Percentiles rank a stretch among this genome's conserved stretches.
phyloP scores from a whole-genome alignment of 2,888 invertebrate genomes.

The Hetaerina titia region DNA sequence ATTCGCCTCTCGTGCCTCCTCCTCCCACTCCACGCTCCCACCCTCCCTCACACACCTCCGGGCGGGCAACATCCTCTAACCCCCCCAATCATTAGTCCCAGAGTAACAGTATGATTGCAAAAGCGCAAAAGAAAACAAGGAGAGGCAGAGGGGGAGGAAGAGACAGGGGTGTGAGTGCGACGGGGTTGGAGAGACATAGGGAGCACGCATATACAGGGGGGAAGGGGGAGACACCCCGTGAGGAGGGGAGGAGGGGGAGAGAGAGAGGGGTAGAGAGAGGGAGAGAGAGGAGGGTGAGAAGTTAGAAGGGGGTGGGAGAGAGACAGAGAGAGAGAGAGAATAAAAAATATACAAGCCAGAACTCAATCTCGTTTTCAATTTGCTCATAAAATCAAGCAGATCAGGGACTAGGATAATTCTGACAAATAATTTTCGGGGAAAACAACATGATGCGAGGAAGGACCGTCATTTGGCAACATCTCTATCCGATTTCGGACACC shows the following conservation, averaged over 20 bases:
- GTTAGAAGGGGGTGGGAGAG: not conserved
- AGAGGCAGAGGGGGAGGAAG: not conserved
- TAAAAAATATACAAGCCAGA: slow-evolving; percentile 40
- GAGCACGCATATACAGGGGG: not conserved
- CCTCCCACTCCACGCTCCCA: not conserved
- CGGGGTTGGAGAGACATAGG: not conserved
- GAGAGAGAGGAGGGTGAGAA: not conserved
- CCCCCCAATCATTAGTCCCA: slow-evolving; percentile 53
- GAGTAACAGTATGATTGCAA: slow-evolving; percentile 66
- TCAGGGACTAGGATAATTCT: slow-evolving; percentile 62
- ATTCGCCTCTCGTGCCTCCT: not conserved
- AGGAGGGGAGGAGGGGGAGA: not conserved
- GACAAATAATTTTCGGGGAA: slow-evolving; percentile 63
- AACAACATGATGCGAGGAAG: slow-evolving; percentile 41
- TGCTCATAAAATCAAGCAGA: slow-evolving; percentile 67
- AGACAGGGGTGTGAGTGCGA: not conserved
- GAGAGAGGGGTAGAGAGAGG: not conserved
- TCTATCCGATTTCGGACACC: slow-evolving; percentile 59
- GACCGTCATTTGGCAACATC: slow-evolving; percentile 55
- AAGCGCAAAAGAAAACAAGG: slow-evolving; percentile 57
- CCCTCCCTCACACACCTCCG: not conserved
- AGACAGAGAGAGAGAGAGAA: not conserved
- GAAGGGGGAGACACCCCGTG: too few relatives aligned
- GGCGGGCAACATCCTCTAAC: not conserved
- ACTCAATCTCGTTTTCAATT: slow-evolving; percentile 67